Evolutionary conservation across 2,113 vertebrate genomes (phyloP), one percentile per base, ranked within the genome.

Genomic region (Scatophagus argus): DNA sequence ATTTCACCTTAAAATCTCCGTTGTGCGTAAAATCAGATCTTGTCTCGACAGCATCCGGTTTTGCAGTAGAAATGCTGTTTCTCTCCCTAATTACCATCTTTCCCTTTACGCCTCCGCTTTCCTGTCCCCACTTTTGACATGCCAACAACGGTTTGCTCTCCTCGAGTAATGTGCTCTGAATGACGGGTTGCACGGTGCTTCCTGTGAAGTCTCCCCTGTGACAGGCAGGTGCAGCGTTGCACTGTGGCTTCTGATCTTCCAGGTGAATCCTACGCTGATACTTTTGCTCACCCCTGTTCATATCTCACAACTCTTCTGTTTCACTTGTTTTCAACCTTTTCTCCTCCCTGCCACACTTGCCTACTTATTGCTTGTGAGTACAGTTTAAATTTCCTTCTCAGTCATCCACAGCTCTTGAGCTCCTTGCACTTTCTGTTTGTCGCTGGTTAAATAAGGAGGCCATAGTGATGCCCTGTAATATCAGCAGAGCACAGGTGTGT

Each of bases 151-250:
- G 27, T 61, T 74, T 70, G 68, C 49, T 74, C 61, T 67, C 63
- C 38, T 36, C 5, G n/a, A 47, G 52, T 47, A 51, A 79, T 36
- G 60, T 60, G 65, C 46, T 39, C 51, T 74, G 84, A 79, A 83
- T 47, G 77, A 77, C 29, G 59, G 63, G 13, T 27, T 59, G 79
- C 60, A 47, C 17, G 29, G 12, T 10, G 0, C 8, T 16, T 58
- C 66, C 75, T 88, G 62, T 88, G 69, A 85, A 85, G 78, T 77
- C 76, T 81, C 79, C 46, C 63, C 36, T 23, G 44, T 58, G 86
- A 72, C 77, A 84, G 77, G 68, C 74, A 60, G 66, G 59, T n/a
- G 77, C 61, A 31, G 75, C 23, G 19, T 63, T 21, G 60, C 44
- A 13, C 61, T 0, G 3, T 34, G 16, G 56, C 75, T 56, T 79